phyloP scores from a whole-genome alignment of 2,888 invertebrate species.

The Bombylius discolor region DNA sequence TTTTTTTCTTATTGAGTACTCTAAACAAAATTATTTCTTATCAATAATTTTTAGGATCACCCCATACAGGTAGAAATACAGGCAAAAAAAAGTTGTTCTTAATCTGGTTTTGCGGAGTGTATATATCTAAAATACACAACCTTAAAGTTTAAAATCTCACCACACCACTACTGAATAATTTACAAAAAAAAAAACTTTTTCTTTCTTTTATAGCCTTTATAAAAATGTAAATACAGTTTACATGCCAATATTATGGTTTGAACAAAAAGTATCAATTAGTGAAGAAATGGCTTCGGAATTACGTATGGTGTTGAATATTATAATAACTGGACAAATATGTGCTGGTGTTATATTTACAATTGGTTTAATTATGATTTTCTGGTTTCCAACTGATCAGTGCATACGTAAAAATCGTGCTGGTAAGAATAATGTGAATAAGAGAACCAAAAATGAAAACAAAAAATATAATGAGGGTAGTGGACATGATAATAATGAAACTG shows the following conservation, averaged over 20 bases:
- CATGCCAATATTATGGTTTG: slow-evolving; percentile 70
- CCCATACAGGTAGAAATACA: no score
- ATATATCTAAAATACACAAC: no score
- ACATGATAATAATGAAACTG: neutral
- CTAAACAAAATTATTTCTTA: no score
- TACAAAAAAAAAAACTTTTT: neutral
- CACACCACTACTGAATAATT: no score
- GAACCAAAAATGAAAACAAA: neutral
- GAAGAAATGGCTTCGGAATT: slow-evolving; percentile 44
- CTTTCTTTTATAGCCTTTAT: slow-evolving; percentile 44
- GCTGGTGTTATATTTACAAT: slow-evolving; percentile 37
- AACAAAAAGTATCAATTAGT: slow-evolving; percentile 50
- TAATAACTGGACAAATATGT: slow-evolving; percentile 40
- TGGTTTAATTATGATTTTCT: slow-evolving; percentile 35
- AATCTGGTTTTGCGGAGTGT: no score
- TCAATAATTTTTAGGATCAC: no score
- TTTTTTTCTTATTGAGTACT: no score
- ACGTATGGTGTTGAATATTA: slow-evolving; percentile 38
- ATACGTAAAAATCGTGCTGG: neutral
- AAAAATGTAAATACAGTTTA: slow-evolving; percentile 51
- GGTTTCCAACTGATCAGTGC: slow-evolving; percentile 22
- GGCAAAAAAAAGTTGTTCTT: no score
- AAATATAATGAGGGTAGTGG: neutral
- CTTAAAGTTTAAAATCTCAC: no score
- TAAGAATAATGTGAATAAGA: neutral